phyloP scores from a whole-genome alignment of 92 coral and sea anemone genomes.

The Micromussa lordhowensis region DNA sequence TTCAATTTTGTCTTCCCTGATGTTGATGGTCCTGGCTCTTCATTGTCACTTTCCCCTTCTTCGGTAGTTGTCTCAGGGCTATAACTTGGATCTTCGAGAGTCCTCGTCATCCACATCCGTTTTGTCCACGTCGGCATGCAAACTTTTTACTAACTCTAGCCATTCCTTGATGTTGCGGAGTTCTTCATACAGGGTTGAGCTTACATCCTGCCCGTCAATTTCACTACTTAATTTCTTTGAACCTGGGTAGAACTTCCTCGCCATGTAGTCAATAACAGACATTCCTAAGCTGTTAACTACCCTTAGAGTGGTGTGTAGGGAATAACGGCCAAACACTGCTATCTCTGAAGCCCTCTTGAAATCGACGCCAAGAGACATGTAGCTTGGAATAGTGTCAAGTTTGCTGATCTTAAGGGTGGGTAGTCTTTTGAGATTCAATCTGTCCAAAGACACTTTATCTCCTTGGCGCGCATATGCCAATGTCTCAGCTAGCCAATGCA shows the following conservation, averaged over 20 bases:
- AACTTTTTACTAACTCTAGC: background rate
- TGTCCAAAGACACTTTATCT: background rate
- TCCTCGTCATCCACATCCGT: background rate
- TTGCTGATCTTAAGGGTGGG: background rate
- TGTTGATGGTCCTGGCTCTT: background rate
- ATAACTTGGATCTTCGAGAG: constrained; percentile 6
- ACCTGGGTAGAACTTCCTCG: background rate
- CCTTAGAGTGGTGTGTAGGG: background rate
- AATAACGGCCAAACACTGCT: constrained; percentile 1
- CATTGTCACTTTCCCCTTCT: background rate
- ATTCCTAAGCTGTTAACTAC: background rate
- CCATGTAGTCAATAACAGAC: background rate
- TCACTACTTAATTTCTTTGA: background rate
- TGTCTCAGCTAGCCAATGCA: too few relatives aligned
- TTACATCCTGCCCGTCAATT: background rate
- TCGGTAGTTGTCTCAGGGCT: background rate
- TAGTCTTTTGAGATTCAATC: background rate
- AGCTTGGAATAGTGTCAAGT: background rate
- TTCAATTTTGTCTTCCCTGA: background rate
- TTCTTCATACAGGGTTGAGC: background rate
- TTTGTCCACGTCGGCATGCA: background rate
- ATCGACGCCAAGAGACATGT: background rate
- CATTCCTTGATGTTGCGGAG: background rate
- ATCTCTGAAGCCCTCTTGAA: constrained; percentile 10
- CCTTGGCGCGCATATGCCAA: too few relatives aligned